Percentiles rank a stretch among this genome's conserved stretches.
These are phyloP conservation scores for Melospiza melodia DNA, from an alignment of 2,113 vertebrate genomes.

Conservation along the genomic window DNA sequence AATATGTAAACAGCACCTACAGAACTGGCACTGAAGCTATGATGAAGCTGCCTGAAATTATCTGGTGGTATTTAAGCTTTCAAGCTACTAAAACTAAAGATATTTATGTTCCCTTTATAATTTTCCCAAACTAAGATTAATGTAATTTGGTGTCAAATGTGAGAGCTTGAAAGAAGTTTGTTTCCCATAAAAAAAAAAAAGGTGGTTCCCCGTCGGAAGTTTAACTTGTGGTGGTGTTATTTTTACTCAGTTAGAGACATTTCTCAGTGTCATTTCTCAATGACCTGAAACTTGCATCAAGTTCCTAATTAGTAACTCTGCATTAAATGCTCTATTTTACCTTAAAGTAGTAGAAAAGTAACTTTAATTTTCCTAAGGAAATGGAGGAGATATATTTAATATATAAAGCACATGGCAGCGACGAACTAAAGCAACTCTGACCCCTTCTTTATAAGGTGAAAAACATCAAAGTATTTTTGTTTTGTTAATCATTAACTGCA, in stretches of 20 bases:
- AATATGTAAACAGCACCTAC: accelerated
- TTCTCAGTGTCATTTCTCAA: neutral
- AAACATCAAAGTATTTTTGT: neutral
- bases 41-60: neutral
- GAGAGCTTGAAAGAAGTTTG: neutral
- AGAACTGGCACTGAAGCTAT: accelerated
- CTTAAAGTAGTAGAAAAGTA: neutral
- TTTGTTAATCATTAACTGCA: neutral
- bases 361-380: neutral
- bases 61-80: neutral
- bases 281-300: neutral
- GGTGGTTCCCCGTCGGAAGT: neutral
- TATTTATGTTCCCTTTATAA: neutral
- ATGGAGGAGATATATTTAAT: neutral
- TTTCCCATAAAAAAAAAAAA: neutral
- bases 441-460: neutral
- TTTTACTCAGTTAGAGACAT: neutral
- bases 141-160: neutral
- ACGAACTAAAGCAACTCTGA: neutral
- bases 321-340: neutral
- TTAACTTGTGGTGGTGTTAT: neutral
- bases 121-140: neutral
- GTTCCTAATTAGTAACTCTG: neutral
- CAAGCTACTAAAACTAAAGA: accelerated
- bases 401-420: neutral